Conservation (phyloP, 2,113 vertebrate genomes). For the Pterophyllum scalare region DNA sequence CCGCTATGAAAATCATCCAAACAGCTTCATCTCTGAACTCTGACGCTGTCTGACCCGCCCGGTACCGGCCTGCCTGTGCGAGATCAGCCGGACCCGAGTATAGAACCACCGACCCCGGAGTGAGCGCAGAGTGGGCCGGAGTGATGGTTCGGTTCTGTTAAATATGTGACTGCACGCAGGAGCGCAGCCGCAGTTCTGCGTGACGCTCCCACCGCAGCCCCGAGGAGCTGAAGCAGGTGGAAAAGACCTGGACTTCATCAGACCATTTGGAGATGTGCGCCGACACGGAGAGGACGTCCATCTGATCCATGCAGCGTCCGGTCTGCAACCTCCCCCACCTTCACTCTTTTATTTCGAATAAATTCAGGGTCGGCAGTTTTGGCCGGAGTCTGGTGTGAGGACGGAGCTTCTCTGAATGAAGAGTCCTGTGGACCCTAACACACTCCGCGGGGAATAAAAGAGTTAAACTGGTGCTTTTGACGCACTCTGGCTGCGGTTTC, state of each 20-base stretch:
- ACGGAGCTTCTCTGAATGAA: background rate
- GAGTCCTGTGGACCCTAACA: background rate
- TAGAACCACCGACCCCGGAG: too few relatives aligned
- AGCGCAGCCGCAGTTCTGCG: conserved; percentile 13
- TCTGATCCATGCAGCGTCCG: background rate
- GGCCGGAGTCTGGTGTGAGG: background rate
- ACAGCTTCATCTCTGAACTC: background rate
- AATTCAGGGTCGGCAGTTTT: background rate
- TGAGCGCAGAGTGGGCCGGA: background rate
- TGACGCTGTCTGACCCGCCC: background rate
- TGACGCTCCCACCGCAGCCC: conserved; percentile 6
- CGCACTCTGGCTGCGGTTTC: background rate
- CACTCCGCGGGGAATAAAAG: background rate
- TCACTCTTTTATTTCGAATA: background rate
- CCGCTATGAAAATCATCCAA: background rate
- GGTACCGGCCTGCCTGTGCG: background rate
- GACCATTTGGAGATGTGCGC: background rate
- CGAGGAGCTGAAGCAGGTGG: conserved; percentile 4
- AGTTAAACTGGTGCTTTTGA: background rate
- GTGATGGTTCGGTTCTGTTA: background rate
- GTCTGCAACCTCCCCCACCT: too few relatives aligned
- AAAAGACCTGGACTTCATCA: background rate
- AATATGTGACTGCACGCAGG: background rate
- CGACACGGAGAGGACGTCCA: background rate
- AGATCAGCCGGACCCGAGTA: background rate